Evolutionary conservation across 2,888 invertebrate genomes (phyloP).

Genomic region (Brenthis ino): DNA sequence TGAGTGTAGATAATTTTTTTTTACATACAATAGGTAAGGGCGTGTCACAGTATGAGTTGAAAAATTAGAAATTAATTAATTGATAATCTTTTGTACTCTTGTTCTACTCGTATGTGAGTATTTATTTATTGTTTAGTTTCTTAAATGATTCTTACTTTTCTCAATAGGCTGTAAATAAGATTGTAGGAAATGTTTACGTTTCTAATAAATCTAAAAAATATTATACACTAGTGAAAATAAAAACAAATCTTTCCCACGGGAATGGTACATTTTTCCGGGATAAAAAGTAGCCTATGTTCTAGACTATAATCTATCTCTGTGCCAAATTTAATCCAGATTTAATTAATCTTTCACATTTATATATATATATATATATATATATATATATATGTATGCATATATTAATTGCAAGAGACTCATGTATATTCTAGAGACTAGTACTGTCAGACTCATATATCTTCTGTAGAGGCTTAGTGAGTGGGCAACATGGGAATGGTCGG

Average conservation of each 20-base stretch:
- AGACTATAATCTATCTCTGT: too few species aligned
- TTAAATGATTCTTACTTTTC: background rate
- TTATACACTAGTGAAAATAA: background rate
- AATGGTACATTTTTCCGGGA: too few species aligned
- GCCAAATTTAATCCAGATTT: too few species aligned
- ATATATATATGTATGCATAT: too few species aligned
- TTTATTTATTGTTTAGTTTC: background rate
- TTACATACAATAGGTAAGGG: slow-evolving; percentile 22
- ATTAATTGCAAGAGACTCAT: too few species aligned
- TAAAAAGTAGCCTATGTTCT: too few species aligned
- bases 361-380: too few species aligned
- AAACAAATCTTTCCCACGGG: background rate
- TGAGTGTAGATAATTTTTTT: background rate
- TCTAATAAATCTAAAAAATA: background rate
- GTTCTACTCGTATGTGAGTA: background rate
- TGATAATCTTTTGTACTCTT: background rate
- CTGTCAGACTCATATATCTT: too few species aligned
- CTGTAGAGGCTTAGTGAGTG: too few species aligned
- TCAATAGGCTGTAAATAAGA: slow-evolving; percentile 2
- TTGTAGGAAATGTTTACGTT: background rate
- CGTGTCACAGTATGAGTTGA: slow-evolving; percentile 4
- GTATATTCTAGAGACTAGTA: too few species aligned
- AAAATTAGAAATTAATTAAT: slow-evolving; percentile 26
- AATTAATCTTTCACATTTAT: too few species aligned
- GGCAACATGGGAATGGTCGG: too few species aligned